Evolutionary conservation across 2,888 invertebrate species (phyloP).

Genomic region (Mechanitis messenoides): DNA sequence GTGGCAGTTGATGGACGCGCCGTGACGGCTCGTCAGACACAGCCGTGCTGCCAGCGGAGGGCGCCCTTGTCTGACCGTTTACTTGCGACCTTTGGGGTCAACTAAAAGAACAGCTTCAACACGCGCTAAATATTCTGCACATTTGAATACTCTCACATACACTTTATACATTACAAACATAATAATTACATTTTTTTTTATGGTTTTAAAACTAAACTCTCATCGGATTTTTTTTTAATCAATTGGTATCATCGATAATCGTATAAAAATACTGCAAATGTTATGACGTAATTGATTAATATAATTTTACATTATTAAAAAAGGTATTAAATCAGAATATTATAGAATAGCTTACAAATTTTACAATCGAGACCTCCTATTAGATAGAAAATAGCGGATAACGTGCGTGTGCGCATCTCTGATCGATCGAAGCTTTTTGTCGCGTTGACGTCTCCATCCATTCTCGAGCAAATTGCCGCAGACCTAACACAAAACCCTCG

Average conservation of each 20-base stretch:
- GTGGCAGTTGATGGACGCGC: conserved; percentile 64
- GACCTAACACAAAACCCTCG: conserved; percentile 46
- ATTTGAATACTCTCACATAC: background rate
- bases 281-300: no score
- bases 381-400: background rate
- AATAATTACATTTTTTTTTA: background rate
- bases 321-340: background rate
- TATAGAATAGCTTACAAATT: conserved; percentile 1
- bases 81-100: conserved; percentile 33
- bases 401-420: conserved; percentile 55
- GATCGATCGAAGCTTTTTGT: conserved; percentile 75
- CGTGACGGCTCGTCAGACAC: conserved; percentile 51
- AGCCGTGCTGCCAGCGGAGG: conserved; percentile 37
- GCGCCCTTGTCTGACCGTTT: conserved; percentile 42
- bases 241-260: background rate
- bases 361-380: conserved; percentile 10
- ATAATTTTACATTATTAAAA: background rate
- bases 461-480: conserved; percentile 67
- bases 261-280: background rate
- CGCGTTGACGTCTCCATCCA: conserved; percentile 71
- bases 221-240: no score
- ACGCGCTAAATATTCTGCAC: background rate
- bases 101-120: conserved; percentile 9
- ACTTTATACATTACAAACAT: background rate
- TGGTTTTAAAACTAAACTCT: no score